Base-by-base conservation (phyloP, 2,797 vertebrate genomes). In the Heliangelus exortis region DNA sequence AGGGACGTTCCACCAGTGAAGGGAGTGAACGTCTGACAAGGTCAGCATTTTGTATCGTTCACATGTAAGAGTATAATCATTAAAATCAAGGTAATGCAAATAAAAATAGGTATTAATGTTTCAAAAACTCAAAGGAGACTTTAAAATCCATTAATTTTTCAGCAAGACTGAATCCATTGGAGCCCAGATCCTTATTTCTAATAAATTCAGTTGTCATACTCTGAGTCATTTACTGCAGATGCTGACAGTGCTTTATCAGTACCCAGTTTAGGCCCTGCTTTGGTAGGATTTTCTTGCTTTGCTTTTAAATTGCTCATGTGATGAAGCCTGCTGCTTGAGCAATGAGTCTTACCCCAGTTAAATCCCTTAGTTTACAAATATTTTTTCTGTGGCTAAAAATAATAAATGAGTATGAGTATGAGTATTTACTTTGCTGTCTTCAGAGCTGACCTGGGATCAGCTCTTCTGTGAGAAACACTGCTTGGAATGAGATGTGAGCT, bases 131-230 rank as follows among this genome's bases (percentile, higher is more conserved):
- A 67, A 79, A 62, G 63, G 58, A 96, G 71, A 55, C 33, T 58
- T 80, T 89, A 61, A 92, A 92, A 89, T 39, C n/a, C 75, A 94
- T 94, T 85, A 65, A 71, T 80, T 95, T 95, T 92, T 96, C 75
- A 96, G 75, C 41, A 75, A 72, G 67, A 33, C 48, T 39, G 39
- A 91, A 84, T 80, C 87, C 53, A 65, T 45, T 14, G 7, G 43
- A 86, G 63, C 50, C 79, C 28, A 87, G 80, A 54, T 82, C 62
- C 65, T 90, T 92, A 80, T 83, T 95, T 87, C 80, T 87, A 95
- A 93, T 88, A 92, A 92, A 94, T 91, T 72, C 34, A 79, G 26
- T 89, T 88, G 69, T 95, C 90, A 97, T 74, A 79, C 2, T 11
- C 77, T 9, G 62, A 80, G 85, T 65, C 58, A 48, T 75, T 87